Evolutionary conservation across 2,797 vertebrate species (phyloP), one percentile per base, ranked within the genome.

Genomic region (Enteromius paludinosus): DNA sequence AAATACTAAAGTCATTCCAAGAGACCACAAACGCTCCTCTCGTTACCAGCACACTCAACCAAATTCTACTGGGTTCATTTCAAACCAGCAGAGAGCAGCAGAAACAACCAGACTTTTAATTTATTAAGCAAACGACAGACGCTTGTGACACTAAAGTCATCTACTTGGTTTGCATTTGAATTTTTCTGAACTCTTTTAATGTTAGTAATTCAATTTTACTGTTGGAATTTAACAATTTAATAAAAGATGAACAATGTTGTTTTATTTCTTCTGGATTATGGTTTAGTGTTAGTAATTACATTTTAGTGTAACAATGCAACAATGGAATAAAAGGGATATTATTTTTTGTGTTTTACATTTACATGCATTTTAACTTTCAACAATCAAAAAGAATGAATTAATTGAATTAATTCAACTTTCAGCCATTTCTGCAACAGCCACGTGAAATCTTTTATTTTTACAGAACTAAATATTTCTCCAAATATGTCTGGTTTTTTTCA

Each of bases 51-150:
- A 20, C 25, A 49, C 25, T 49, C 28, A 20, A 71, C 4, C 45
- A 14, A 12, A 33, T 7, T 17, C 10, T 20, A 12, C 3, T 20
- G 5, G 12, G 25, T 3, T 71, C 69, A 71, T 33, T 71, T 71
- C 45, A 72, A 72, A 72, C 70, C 70, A 72, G 70, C 70, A 72
- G 70, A 72, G 70, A 72, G 70, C 70, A 72, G 70, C 70, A 72
- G 45, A 72, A 72, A 72, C 69, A 52, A 33, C 45, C 52, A 20
- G 17, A 52, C 20, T 49, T 49, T 12, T 49, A 1, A 33, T 12
- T 61, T 15, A 61, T 61, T 25, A 61, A 61, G 25, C 25, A 61
- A 61, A 61, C 14, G 12, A 28, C 23, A 56, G 20, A 23, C 3
- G 10, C 56, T 25, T 56, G n/a, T 59, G 23, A 28, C 11, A 5